These are phyloP conservation scores for Trichopoda pennipes DNA, from an alignment of 2,888 invertebrate genomes.

Conservation along the genomic window DNA sequence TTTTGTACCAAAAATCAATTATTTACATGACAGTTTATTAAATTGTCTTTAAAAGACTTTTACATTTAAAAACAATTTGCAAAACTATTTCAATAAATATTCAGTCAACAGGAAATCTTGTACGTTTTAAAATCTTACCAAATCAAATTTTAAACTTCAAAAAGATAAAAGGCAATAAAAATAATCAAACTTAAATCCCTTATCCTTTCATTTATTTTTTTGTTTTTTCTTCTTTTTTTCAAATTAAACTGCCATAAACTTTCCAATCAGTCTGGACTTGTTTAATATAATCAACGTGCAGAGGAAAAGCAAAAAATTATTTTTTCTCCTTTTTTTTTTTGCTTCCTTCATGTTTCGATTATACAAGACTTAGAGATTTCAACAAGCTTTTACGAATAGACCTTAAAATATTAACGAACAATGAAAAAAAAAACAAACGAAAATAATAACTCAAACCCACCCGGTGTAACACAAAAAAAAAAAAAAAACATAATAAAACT, in stretches of 20 bases:
- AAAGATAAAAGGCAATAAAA: background rate
- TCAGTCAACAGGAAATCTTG: slow-evolving; percentile 13
- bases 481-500: background rate
- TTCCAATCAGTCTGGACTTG: slow-evolving; percentile 63
- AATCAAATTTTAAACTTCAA: slow-evolving; percentile 34
- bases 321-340: background rate
- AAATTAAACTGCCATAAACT: slow-evolving; percentile 48
- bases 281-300: slow-evolving; percentile 28
- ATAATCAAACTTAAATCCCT: background rate
- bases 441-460: slow-evolving; percentile 26
- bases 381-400: slow-evolving; percentile 1
- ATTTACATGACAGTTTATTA: too few species aligned
- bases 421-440: slow-evolving; percentile 9
- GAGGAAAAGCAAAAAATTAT: slow-evolving; percentile 17
- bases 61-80: too few species aligned
- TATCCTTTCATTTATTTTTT: slow-evolving; percentile 21
- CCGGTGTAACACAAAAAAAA: background rate
- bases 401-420: background rate
- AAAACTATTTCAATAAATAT: background rate
- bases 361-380: background rate
- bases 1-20: too few species aligned
- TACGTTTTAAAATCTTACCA: background rate
- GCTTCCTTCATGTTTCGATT: background rate
- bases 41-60: too few species aligned
- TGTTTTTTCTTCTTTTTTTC: too few species aligned